Percentiles rank a stretch among this genome's conserved stretches.
Evolutionary conservation across 2,888 invertebrate genomes (phyloP).

Genomic region (Ochropleura leucogaster): DNA sequence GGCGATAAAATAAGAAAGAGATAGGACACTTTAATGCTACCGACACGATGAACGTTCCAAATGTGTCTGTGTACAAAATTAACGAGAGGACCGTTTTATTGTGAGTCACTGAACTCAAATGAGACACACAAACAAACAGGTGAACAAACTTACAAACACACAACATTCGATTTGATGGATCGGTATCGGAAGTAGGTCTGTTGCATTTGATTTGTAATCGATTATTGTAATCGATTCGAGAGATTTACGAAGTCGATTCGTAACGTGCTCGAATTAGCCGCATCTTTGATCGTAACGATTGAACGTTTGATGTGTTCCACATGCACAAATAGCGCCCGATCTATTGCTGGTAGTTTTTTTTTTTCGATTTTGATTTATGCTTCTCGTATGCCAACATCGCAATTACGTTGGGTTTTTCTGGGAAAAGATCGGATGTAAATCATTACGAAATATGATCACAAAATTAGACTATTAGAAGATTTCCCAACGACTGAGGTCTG

Average conservation of each 20-base stretch:
- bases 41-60: conserved; percentile 65
- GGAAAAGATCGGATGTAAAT: conserved; percentile 28
- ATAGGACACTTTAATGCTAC: conserved; percentile 62
- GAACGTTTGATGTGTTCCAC: conserved; percentile 58
- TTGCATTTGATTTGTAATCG: conserved; percentile 61
- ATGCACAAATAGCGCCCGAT: conserved; percentile 48
- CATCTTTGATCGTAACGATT: conserved; percentile 61
- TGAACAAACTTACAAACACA: conserved; percentile 76
- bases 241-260: conserved; percentile 47
- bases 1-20: conserved; percentile 62
- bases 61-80: conserved; percentile 74
- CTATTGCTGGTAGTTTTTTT: conserved; percentile 53
- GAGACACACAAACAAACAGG: conserved; percentile 73
- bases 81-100: conserved; percentile 76
- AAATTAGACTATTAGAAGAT: not conserved
- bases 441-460: conserved; percentile 32
- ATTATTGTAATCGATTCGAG: conserved; percentile 59
- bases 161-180: conserved; percentile 59
- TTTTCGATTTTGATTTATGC: conserved; percentile 60
- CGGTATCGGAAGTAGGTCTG: conserved; percentile 49
- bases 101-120: conserved; percentile 76
- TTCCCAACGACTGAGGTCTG: not conserved
- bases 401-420: conserved; percentile 14
- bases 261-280: conserved; percentile 50
- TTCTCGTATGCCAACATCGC: conserved; percentile 55